These are phyloP conservation scores for Apis mellifera DNA, from an alignment of 1,140 invertebrate genomes.

Conservation along the genomic window DNA sequence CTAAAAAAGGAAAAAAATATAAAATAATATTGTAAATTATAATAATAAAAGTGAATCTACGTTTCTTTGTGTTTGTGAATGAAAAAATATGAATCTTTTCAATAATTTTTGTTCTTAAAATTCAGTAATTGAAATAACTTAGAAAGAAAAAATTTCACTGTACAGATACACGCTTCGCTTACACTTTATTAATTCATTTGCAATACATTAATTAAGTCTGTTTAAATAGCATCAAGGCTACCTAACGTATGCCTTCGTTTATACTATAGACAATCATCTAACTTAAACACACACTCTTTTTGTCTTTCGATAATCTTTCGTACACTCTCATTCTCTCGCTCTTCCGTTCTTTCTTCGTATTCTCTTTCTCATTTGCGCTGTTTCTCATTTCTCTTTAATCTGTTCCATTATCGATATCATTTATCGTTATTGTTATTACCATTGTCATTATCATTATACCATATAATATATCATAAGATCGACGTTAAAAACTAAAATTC, in stretches of 20 bases:
- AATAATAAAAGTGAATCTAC: neutral
- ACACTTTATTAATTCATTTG: conserved; percentile 81
- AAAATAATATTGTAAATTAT: neutral
- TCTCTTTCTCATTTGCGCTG: conserved; percentile 55
- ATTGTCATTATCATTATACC: conserved; percentile 74
- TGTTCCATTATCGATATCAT: conserved; percentile 69
- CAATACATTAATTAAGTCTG: conserved; percentile 82
- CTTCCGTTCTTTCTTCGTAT: conserved; percentile 39
- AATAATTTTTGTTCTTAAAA: neutral
- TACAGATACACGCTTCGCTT: conserved; percentile 79
- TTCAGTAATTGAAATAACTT: conserved; percentile 26
- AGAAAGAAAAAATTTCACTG: conserved; percentile 58
- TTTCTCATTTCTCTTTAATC: conserved; percentile 64
- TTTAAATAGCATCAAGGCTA: conserved; percentile 80
- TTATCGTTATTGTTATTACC: conserved; percentile 68
- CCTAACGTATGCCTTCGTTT: conserved; percentile 77
- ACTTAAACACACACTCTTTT: conserved; percentile 58
- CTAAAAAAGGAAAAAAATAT: neutral
- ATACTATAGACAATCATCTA: conserved; percentile 80
- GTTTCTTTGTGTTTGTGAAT: neutral
- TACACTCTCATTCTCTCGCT: conserved; percentile 51
- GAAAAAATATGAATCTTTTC: neutral
- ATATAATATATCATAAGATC: conserved; percentile 75
- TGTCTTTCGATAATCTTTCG: conserved; percentile 26
- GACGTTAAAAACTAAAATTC: conserved; percentile 81